Evolutionary conservation across 2,113 vertebrate species (phyloP).

Genomic region (Zootoca vivipara): DNA sequence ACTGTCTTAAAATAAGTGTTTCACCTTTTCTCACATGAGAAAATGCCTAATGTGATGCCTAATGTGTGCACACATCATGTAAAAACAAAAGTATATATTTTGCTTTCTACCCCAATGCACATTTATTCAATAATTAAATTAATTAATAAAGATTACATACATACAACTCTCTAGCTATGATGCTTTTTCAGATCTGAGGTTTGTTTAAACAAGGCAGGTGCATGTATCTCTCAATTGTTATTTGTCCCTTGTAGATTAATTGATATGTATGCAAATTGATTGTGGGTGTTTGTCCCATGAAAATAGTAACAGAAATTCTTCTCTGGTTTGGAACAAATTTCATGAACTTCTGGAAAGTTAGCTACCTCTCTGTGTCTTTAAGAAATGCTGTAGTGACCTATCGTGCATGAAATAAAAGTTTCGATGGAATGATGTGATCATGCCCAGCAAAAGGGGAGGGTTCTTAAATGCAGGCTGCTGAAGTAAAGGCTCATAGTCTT

Average conservation of each 20-base stretch:
- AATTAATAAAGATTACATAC: neutral
- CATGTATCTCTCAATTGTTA: neutral
- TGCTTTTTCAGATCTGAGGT: neutral
- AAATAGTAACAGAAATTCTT: neutral
- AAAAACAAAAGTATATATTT: neutral
- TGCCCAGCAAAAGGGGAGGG: accelerated
- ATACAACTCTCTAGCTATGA: neutral
- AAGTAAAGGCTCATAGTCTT: neutral
- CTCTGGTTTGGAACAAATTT: slow-evolving; percentile 5
- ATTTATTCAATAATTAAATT: neutral
- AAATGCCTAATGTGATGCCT: too few relatives aligned
- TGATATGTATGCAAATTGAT: neutral
- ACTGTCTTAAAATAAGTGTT: neutral
- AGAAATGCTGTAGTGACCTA: neutral
- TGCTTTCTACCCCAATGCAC: neutral
- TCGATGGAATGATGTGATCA: slow-evolving; percentile 12
- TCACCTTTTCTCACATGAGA: neutral
- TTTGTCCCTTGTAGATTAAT: neutral
- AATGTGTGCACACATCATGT: neutral
- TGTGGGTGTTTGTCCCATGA: neutral
- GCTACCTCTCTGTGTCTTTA: neutral
- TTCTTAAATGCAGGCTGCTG: neutral
- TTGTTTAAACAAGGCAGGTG: neutral
- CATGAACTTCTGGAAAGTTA: accelerated
- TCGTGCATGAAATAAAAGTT: slow-evolving; percentile 26